Conservation (phyloP, 2,113 vertebrate genomes). For the Crotalus helleri region DNA sequence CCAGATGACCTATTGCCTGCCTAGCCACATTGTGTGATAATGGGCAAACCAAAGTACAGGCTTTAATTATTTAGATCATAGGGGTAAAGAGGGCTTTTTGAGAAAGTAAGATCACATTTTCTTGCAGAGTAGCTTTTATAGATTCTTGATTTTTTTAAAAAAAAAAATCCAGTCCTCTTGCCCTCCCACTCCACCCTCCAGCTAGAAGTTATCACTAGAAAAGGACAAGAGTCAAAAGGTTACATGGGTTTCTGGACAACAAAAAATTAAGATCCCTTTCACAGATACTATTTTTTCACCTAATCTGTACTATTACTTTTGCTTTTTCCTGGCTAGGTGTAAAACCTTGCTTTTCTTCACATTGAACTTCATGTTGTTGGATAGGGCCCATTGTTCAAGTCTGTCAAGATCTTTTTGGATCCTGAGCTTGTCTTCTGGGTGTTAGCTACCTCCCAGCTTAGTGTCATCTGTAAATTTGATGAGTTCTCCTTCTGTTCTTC, state of each 20-base stretch:
- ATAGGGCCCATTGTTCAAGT: background rate
- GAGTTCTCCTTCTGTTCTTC: background rate
- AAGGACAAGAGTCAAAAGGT: background rate
- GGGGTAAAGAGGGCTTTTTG: background rate
- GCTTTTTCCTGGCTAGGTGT: background rate
- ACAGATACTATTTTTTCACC: background rate
- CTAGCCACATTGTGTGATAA: background rate
- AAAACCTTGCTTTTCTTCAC: background rate
- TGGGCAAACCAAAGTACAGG: background rate
- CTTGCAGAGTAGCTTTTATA: background rate
- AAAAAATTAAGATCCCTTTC: background rate
- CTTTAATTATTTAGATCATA: background rate
- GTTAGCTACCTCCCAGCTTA: background rate
- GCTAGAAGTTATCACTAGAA: background rate
- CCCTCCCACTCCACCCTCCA: no score
- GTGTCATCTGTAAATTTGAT: background rate
- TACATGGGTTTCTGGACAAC: background rate
- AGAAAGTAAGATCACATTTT: background rate
- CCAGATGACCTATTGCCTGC: background rate
- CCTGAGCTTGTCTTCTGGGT: background rate
- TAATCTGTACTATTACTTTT: background rate
- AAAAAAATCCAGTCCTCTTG: background rate
- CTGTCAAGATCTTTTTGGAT: background rate
- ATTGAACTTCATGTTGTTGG: background rate
- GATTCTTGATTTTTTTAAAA: background rate